phyloP scores from a whole-genome alignment of 2,797 vertebrate species.

The Micropoecilia bifurca region DNA sequence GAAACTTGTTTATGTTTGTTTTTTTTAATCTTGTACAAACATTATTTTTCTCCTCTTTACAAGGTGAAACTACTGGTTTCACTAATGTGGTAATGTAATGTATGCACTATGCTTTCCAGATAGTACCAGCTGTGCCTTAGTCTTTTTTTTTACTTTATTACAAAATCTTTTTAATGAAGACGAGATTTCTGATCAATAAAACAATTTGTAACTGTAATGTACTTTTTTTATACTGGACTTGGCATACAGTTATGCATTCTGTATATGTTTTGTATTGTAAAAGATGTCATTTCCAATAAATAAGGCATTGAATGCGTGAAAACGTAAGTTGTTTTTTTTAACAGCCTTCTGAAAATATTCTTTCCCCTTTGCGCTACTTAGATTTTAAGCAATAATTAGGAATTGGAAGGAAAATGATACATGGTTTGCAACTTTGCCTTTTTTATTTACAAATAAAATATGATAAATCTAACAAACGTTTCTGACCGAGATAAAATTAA shows the following conservation, averaged over 20 bases:
- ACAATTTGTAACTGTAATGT: constrained; percentile 74
- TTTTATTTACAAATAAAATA: neutral
- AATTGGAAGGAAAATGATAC: too few species aligned
- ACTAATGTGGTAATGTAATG: constrained; percentile 75
- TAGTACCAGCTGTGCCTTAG: constrained; percentile 96
- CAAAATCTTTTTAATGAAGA: constrained; percentile 86
- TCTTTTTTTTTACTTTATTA: constrained; percentile 80
- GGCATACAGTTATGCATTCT: constrained; percentile 86
- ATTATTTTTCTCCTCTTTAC: constrained; percentile 34
- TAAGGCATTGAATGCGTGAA: constrained; percentile 81
- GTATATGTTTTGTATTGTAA: constrained; percentile 90
- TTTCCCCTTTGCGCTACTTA: neutral
- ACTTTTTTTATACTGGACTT: constrained; percentile 86
- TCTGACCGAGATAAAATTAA: neutral
- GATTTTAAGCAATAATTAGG: neutral
- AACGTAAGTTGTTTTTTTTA: neutral
- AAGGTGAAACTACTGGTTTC: constrained; percentile 84
- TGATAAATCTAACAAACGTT: neutral
- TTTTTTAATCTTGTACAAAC: constrained; percentile 47
- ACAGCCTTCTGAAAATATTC: neutral
- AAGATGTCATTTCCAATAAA: constrained; percentile 85
- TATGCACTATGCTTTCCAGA: constrained; percentile 91
- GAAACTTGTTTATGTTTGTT: constrained; percentile 21
- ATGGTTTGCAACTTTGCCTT: neutral
- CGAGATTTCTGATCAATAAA: constrained; percentile 84